These are phyloP conservation scores for Myrmecophaga tridactyla DNA, from an alignment of 2,113 vertebrate genomes.

Conservation along the genomic window DNA sequence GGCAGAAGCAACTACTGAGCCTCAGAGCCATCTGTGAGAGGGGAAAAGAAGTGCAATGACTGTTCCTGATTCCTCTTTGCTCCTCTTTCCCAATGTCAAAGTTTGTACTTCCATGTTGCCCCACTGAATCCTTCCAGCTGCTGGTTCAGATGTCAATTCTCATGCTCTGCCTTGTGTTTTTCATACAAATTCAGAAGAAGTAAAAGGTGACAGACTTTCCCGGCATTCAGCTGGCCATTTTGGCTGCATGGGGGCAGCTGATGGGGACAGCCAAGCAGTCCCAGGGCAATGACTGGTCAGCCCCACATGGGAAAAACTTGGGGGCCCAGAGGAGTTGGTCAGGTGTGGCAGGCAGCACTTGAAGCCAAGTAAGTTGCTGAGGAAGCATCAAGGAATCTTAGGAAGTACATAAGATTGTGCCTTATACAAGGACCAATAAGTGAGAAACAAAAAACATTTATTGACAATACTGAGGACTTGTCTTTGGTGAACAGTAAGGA, in stretches of 20 bases:
- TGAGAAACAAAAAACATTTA: neutral
- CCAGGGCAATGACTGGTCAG: neutral
- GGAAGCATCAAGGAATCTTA: neutral
- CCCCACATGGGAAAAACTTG: neutral
- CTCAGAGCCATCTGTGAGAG: neutral
- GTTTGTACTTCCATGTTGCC: neutral
- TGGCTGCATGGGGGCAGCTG: fast-evolving
- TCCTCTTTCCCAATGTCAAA: neutral
- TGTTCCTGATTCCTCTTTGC: neutral
- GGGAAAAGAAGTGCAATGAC: neutral
- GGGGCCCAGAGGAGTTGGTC: neutral
- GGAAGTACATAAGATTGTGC: neutral
- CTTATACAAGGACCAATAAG: neutral
- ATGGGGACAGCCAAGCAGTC: no score
- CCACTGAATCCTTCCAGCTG: neutral
- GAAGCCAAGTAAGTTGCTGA: neutral
- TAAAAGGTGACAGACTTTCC: neutral
- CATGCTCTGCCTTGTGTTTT: neutral
- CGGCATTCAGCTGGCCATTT: neutral
- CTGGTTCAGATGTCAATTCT: neutral
- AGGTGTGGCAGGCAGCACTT: neutral
- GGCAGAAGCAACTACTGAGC: neutral
- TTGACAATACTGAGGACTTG: neutral
- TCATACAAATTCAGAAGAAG: neutral
- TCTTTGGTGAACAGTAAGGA: neutral